Evolutionary conservation across 2,888 invertebrate species (phyloP).

Genomic region (Boloria euphrosyne): DNA sequence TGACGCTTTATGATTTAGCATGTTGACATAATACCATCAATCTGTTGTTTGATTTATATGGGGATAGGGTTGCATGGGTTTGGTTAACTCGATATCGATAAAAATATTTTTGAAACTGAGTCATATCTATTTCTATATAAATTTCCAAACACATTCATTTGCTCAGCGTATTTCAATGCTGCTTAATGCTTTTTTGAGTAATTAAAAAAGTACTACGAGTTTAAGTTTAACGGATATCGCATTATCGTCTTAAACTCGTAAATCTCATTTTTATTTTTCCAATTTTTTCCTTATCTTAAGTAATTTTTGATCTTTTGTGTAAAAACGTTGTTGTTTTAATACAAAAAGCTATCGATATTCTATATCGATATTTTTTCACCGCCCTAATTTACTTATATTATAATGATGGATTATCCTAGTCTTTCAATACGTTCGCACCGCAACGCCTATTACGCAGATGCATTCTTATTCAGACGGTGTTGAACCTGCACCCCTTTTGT

Average conservation of each 20-base stretch:
- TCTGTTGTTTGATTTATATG: constrained; percentile 71
- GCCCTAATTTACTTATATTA: constrained; percentile 49
- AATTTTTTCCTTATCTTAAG: no score
- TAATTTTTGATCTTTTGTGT: no score
- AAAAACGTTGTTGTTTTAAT: background rate
- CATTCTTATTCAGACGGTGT: constrained; percentile 76
- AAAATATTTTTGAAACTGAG: background rate
- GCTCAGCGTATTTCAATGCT: no score
- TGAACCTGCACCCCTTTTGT: constrained; percentile 60
- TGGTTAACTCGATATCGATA: constrained; percentile 43
- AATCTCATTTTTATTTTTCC: no score
- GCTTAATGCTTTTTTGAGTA: no score
- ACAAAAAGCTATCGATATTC: background rate
- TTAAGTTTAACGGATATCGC: no score
- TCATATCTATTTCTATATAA: no score
- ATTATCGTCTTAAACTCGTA: no score
- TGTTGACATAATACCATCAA: constrained; percentile 82
- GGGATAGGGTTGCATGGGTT: constrained; percentile 45
- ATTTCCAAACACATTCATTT: no score
- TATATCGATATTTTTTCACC: constrained; percentile 36
- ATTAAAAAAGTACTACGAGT: no score
- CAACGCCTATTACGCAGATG: constrained; percentile 73
- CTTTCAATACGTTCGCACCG: constrained; percentile 70
- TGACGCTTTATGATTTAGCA: constrained; percentile 67
- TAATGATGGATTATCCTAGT: constrained; percentile 68